Base-by-base conservation (phyloP, 92 coral and sea anemone genomes). In the Pocillopora meandrina region DNA sequence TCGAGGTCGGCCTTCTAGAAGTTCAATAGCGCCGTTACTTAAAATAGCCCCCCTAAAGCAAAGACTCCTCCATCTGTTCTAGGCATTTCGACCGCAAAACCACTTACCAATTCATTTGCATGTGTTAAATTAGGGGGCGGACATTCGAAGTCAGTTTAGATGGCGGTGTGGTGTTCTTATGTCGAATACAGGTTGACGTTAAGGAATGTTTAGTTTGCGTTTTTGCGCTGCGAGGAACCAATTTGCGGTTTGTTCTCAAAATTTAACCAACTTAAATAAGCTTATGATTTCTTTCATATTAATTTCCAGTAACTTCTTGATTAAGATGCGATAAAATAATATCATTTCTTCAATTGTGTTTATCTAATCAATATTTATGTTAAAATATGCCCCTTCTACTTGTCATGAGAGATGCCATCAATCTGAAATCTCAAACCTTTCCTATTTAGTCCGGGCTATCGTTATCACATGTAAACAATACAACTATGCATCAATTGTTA, bases 121-220 rank as follows among this genome's bases (percentile, higher is more conserved):
- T 62, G 82, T 78, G 82, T 78, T 78, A 78, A 78, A 78, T 63
- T 14, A 72, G 12, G 82, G 82, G 82, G 82, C 82, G 82, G 82
- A 47, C 60, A 19, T 17, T 8, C 15, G 19, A 14, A 65, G 35
- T 63, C 61, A 63, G 42, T 78, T 26, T 63, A n/a, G 17, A 72
- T 35, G 52, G 72, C 64, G 35, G 13, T 78, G n/a, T 78, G 15
- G 21, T 18, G 68, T 21, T 34, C 49, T 13, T 67, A 76, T 47
- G 34, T 47, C 60, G 82, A 58, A 31, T 13, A 78, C 42, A n/a
- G 20, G 12, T 59, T 78, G 82, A 78, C 72, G 61, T 78, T 12
- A 12, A 42, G 20, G 47, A 65, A 36, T 3, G 19, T 10, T 26
- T 9, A 9, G 55, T 31, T 61, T 61, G 31, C 35, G 68, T 76